These are phyloP conservation scores for Henicopernis longicauda DNA, from an alignment of 2,113 vertebrate species.

Conservation along the genomic window DNA sequence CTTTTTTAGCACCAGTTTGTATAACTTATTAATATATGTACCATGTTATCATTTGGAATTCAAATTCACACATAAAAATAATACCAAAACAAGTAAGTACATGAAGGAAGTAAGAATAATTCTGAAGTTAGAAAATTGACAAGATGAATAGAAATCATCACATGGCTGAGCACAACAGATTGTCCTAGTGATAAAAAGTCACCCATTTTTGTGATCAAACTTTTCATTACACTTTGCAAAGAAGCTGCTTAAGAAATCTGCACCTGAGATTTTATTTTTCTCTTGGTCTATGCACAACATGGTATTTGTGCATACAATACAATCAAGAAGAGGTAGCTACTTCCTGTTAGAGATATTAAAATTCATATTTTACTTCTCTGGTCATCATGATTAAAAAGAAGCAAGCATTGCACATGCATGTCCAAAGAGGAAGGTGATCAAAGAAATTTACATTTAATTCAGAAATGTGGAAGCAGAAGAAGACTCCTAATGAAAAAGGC, in stretches of 20 bases:
- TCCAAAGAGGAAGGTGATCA: not conserved
- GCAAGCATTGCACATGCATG: not conserved
- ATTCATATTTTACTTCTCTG: not conserved
- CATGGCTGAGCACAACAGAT: not conserved
- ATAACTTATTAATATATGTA: not conserved
- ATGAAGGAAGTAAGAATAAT: not conserved
- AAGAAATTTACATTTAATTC: not conserved
- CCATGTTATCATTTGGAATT: not conserved
- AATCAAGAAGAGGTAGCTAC: not conserved
- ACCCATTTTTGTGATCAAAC: not conserved
- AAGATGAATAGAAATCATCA: not conserved
- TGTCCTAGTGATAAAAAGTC: not conserved
- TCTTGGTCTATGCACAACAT: not conserved
- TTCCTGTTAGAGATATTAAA: not conserved
- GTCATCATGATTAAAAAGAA: not conserved
- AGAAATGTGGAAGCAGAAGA: not conserved
- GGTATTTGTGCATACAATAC: not conserved
- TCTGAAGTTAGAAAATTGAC: not conserved
- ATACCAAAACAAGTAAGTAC: not conserved
- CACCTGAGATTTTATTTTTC: not conserved
- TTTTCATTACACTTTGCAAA: not conserved
- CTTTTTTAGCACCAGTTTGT: not conserved
- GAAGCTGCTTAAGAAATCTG: not conserved
- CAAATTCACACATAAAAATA: not conserved
- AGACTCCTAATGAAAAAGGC: not conserved